These are phyloP conservation scores for Tigriopus californicus DNA, from an alignment of 2,888 invertebrate species.

Conservation along the genomic window DNA sequence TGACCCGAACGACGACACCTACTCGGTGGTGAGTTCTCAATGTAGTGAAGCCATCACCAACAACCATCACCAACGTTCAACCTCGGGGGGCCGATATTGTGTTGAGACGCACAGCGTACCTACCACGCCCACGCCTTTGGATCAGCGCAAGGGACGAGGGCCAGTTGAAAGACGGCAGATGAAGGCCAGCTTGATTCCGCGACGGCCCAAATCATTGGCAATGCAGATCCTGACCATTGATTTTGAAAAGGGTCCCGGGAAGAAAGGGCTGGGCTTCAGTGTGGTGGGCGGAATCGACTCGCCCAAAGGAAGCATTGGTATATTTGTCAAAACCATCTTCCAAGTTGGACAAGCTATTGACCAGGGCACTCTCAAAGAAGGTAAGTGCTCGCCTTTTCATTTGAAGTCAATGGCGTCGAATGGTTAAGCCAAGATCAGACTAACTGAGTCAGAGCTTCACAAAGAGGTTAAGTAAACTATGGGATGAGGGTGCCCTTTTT, in stretches of 20 bases:
- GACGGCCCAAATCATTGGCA: conserved; percentile 8
- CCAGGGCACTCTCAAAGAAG: conserved; percentile 1
- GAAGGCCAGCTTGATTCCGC: conserved; percentile 2
- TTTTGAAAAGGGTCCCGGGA: conserved; percentile 26
- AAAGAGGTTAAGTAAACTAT: too few relatives aligned
- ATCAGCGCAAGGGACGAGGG: neutral
- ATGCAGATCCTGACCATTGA: conserved; percentile 16
- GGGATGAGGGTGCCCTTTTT: too few relatives aligned
- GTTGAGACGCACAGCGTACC: neutral
- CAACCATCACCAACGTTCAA: neutral
- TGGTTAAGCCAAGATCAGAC: too few relatives aligned
- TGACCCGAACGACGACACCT: neutral
- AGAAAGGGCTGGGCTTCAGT: conserved; percentile 30
- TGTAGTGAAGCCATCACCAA: neutral
- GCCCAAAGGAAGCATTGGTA: conserved; percentile 23
- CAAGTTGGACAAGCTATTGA: conserved; percentile 10
- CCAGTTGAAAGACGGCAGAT: neutral
- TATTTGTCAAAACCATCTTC: conserved; percentile 15
- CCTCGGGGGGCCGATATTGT: neutral
- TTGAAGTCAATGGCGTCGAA: too few relatives aligned
- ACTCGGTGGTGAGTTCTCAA: neutral
- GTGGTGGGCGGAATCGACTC: conserved; percentile 31
- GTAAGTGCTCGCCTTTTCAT: neutral
- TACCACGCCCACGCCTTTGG: conserved; percentile 21
- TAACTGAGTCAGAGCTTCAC: too few relatives aligned